Conservation (phyloP, 2,113 vertebrate species). For the Rana temporaria region DNA sequence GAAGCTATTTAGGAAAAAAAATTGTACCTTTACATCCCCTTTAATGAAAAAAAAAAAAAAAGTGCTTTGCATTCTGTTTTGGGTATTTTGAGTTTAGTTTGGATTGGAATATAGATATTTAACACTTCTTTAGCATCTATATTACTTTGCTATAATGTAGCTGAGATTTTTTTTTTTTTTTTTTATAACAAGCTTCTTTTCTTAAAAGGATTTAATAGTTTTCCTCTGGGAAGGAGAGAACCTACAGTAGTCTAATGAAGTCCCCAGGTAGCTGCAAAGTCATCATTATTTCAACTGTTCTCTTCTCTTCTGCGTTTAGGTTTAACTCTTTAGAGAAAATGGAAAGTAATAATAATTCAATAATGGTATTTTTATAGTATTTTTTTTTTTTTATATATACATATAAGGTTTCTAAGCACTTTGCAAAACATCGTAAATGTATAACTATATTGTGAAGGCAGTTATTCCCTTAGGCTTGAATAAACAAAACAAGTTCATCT, state of each 20-base stretch:
- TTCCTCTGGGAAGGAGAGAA: conserved; percentile 33
- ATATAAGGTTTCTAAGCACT: no score
- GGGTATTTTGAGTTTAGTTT: neutral
- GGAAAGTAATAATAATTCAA: neutral
- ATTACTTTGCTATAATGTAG: conserved; percentile 30
- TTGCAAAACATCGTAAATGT: no score
- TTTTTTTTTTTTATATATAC: no score
- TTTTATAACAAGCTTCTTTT: conserved; percentile 20
- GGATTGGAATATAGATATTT: neutral
- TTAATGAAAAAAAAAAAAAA: no score
- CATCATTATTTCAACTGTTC: conserved; percentile 36
- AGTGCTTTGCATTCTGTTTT: neutral
- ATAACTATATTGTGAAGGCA: no score
- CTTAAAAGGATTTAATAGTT: conserved; percentile 33
- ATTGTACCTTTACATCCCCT: no score
- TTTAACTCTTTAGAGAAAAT: neutral
- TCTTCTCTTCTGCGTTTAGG: neutral
- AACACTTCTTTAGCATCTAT: conserved; percentile 7
- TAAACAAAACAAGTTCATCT: no score
- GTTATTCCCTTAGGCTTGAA: no score
- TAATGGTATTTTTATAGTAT: no score
- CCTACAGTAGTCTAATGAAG: conserved; percentile 57
- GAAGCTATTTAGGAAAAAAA: no score
- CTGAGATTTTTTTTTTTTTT: neutral
- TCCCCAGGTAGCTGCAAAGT: conserved; percentile 53